Evolutionary conservation across 2,888 invertebrate species (phyloP).

Genomic region (Bruchidius siliquastri): DNA sequence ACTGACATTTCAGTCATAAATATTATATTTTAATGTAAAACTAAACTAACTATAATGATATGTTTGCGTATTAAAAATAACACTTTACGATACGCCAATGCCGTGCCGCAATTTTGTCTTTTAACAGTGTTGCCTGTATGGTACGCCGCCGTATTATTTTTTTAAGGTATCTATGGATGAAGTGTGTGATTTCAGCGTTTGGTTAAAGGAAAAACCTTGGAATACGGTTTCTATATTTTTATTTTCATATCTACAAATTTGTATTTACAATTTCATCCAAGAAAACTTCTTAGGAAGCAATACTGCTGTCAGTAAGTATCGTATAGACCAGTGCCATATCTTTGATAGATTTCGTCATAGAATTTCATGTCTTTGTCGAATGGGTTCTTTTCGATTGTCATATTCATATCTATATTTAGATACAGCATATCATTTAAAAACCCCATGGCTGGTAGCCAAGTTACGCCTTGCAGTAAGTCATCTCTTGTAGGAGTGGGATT

Average conservation of each 20-base stretch:
- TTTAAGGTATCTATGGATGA: no score
- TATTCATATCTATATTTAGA: conserved; percentile 11
- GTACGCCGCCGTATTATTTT: no score
- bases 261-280: not conserved
- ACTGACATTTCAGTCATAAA: no score
- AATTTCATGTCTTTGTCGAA: conserved; percentile 22
- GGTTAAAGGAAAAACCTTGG: not conserved
- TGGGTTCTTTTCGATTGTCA: conserved; percentile 14
- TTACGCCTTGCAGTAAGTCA: conserved; percentile 15
- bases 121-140: no score
- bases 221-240: not conserved
- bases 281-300: not conserved
- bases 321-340: conserved; percentile 22
- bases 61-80: no score
- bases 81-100: no score
- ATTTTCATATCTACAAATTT: not conserved
- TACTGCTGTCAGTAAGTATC: conserved; percentile 20
- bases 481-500: conserved; percentile 21
- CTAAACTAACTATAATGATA: no score
- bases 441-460: conserved; percentile 12
- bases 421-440: conserved; percentile 8
- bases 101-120: no score
- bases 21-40: no score
- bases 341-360: conserved; percentile 22
- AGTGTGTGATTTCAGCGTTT: no score